phyloP scores from a whole-genome alignment of 2,888 invertebrate genomes.

The Hydrotaea diabolus region DNA sequence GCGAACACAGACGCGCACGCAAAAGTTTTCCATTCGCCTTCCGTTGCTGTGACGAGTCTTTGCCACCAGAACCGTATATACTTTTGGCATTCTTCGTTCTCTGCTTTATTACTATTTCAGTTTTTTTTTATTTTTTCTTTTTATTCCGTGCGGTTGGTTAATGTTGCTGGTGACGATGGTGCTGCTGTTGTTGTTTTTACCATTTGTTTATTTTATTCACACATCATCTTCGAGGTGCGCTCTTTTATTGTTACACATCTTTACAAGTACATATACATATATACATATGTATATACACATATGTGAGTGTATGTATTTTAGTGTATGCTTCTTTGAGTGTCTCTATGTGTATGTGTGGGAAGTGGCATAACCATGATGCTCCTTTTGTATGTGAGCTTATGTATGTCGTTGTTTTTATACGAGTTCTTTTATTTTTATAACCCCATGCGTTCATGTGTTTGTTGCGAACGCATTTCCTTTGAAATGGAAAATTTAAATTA shows the following conservation, averaged over 20 bases:
- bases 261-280: neutral
- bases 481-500: conserved; percentile 41
- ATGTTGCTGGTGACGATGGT: neutral
- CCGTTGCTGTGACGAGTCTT: neutral
- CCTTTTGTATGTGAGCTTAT: neutral
- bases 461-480: conserved; percentile 1
- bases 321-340: neutral
- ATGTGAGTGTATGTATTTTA: neutral
- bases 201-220: conserved; percentile 45
- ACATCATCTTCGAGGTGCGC: conserved; percentile 40
- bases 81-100: conserved; percentile 3
- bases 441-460: conserved; percentile 14
- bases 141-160: neutral
- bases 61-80: conserved; percentile 1
- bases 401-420: conserved; percentile 10
- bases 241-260: neutral
- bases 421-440: conserved; percentile 24
- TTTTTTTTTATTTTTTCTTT: conserved; percentile 1
- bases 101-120: conserved; percentile 30
- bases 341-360: neutral
- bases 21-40: neutral
- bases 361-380: conserved; percentile 12
- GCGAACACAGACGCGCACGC: neutral
- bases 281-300: no score
- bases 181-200: conserved; percentile 22